These are phyloP conservation scores for Drosophila quadrilineata DNA, from an alignment of 1,140 invertebrate species.

Conservation along the genomic window DNA sequence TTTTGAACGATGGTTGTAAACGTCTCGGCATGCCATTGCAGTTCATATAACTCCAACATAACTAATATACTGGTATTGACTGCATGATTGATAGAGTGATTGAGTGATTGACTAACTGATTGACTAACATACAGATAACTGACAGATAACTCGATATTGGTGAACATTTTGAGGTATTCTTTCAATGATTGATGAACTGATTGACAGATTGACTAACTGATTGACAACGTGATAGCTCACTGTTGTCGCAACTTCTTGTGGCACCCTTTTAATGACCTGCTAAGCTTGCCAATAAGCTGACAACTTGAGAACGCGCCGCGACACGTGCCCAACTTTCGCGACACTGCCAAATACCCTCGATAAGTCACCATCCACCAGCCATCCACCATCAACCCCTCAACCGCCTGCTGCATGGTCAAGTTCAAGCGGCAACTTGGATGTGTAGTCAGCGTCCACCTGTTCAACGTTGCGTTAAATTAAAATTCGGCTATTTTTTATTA, in stretches of 20 bases:
- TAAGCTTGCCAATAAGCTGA: conserved; percentile 79
- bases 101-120: not conserved
- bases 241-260: conserved; percentile 15
- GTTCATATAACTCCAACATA: too few species aligned
- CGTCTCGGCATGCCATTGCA: conserved; percentile 51
- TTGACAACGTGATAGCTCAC: too few species aligned
- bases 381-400: too few species aligned
- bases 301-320: conserved; percentile 51
- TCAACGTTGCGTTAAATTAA: conserved; percentile 81
- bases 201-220: not conserved
- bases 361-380: not conserved
- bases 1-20: too few species aligned
- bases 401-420: conserved; percentile 47
- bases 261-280: conserved; percentile 64
- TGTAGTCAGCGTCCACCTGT: conserved; percentile 12
- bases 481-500: conserved; percentile 52
- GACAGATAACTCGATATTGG: too few species aligned
- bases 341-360: conserved; percentile 30
- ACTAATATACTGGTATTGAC: too few species aligned
- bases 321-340: conserved; percentile 72
- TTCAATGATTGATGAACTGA: not conserved
- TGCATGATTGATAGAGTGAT: conserved; percentile 9
- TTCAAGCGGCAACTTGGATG: conserved; percentile 35
- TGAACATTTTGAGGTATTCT: too few species aligned
- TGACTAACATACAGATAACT: not conserved